Conservation (phyloP, 2,888 invertebrate species). For the Apocheima hispidaria region DNA sequence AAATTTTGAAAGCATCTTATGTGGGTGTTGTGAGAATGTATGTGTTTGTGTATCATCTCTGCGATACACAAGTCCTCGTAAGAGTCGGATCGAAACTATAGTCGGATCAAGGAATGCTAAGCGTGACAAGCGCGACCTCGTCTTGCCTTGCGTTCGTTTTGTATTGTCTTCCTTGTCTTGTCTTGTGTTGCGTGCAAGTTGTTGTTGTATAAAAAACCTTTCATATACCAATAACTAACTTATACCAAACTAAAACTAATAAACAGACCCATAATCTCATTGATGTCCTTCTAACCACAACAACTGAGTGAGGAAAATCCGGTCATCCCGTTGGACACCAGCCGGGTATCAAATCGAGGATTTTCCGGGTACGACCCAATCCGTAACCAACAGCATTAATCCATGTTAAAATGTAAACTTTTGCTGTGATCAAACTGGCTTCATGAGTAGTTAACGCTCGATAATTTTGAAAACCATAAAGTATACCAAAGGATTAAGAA, state of each 20-base stretch:
- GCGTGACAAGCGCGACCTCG: no score
- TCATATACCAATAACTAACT: neutral
- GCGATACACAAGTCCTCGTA: no score
- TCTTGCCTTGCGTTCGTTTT: no score
- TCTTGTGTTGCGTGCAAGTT: no score
- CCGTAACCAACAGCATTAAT: slow-evolving; percentile 41
- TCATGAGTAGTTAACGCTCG: neutral
- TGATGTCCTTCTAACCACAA: slow-evolving; percentile 42
- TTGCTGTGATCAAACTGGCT: neutral
- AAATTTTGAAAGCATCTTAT: no score
- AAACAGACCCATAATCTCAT: slow-evolving; percentile 21
- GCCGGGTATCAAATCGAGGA: slow-evolving; percentile 49
- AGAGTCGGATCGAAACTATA: no score
- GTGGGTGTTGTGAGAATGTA: no score
- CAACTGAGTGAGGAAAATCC: slow-evolving; percentile 41
- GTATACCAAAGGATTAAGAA: no score
- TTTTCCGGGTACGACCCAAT: slow-evolving; percentile 46
- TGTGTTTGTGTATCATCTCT: no score
- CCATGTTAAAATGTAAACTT: slow-evolving; percentile 39
- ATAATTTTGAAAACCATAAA: no score
- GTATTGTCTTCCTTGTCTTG: no score
- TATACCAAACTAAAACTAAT: slow-evolving; percentile 17
- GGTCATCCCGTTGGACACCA: slow-evolving; percentile 37
- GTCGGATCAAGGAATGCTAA: no score
- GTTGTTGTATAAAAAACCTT: neutral